Evolutionary conservation across 2,113 vertebrate genomes (phyloP).

Genomic region (Vulpes vulpes): DNA sequence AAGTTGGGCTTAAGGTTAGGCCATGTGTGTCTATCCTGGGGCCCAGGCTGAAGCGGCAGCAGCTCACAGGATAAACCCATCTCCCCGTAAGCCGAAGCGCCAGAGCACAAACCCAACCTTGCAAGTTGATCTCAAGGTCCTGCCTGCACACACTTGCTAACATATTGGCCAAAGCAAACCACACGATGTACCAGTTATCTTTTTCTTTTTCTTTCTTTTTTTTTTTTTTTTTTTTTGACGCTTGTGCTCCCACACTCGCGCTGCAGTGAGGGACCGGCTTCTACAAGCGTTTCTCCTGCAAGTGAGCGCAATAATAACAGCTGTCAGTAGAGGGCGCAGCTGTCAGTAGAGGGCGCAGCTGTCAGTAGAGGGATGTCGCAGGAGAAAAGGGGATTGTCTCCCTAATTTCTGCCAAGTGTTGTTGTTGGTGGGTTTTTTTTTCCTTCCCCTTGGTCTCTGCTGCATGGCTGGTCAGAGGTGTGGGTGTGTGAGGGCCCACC

Average conservation of each 20-base stretch:
- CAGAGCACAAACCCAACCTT: neutral
- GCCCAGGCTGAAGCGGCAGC: neutral
- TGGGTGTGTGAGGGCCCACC: neutral
- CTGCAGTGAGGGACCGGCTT: neutral
- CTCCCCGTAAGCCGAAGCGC: neutral
- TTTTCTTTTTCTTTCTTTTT: no score
- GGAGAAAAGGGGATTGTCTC: no score
- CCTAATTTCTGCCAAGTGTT: neutral
- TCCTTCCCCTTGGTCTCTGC: neutral
- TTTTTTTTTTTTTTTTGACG: neutral
- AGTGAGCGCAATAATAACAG: neutral
- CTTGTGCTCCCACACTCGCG: neutral
- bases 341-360: neutral
- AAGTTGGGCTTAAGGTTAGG: neutral
- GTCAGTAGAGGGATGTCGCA: neutral
- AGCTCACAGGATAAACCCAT: neutral
- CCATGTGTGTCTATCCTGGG: neutral
- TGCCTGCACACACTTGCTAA: neutral
- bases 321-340: neutral
- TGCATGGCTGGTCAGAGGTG: neutral
- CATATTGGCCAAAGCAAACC: neutral
- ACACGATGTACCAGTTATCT: neutral
- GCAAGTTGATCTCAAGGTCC: neutral
- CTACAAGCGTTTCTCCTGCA: neutral
- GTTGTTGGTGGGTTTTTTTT: neutral